Evolutionary conservation across 2,888 invertebrate genomes (phyloP).

Genomic region (Malthinus seriepunctatus): DNA sequence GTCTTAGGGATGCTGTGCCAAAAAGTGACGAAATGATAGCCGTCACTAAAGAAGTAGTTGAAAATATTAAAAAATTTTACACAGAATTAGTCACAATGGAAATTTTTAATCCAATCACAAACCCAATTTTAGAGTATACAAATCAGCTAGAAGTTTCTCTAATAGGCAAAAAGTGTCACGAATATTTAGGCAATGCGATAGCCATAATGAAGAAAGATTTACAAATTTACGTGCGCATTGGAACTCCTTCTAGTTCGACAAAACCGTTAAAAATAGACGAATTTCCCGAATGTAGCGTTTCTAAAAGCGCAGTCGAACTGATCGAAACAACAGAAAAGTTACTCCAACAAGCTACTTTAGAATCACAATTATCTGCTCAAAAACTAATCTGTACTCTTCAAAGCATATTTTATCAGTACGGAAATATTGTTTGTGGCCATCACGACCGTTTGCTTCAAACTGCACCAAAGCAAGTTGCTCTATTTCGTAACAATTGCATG

Average conservation of each 20-base stretch:
- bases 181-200: slow-evolving; percentile 70
- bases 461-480: slow-evolving; percentile 85
- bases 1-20: slow-evolving; percentile 73
- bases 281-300: slow-evolving; percentile 58
- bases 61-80: slow-evolving; percentile 70
- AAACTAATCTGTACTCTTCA: slow-evolving; percentile 72
- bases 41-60: slow-evolving; percentile 63
- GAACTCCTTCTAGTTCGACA: slow-evolving; percentile 52
- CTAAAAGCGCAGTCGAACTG: slow-evolving; percentile 66
- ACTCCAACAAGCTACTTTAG: slow-evolving; percentile 67
- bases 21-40: slow-evolving; percentile 72
- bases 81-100: slow-evolving; percentile 61
- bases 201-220: slow-evolving; percentile 80
- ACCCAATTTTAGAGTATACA: slow-evolving; percentile 69
- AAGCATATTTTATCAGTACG: slow-evolving; percentile 77
- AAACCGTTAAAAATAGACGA: slow-evolving; percentile 46
- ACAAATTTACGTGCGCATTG: slow-evolving; percentile 68
- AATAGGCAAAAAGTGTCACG: slow-evolving; percentile 74
- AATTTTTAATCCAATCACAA: slow-evolving; percentile 61
- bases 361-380: slow-evolving; percentile 64
- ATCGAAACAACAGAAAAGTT: slow-evolving; percentile 66
- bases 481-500: slow-evolving; percentile 92
- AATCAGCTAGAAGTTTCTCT: slow-evolving; percentile 76
- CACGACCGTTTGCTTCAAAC: slow-evolving; percentile 80
- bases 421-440: slow-evolving; percentile 75